Percentiles rank a stretch among this genome's conserved stretches.
phyloP scores from a whole-genome alignment of 2,113 vertebrate genomes.

The Chlamydotis undulata region DNA sequence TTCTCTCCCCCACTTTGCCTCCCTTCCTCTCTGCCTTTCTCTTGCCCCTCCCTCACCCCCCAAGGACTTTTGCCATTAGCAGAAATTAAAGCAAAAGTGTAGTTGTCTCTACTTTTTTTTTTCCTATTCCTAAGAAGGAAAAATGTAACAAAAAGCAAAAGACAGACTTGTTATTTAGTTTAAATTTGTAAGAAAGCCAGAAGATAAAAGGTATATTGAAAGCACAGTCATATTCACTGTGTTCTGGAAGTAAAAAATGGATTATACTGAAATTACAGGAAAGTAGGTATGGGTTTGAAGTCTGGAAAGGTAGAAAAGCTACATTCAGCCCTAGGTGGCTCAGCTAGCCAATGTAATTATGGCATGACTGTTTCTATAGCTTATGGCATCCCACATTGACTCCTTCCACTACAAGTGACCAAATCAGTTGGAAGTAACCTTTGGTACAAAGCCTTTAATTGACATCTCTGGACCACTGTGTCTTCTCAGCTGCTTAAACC shows the following conservation, averaged over 20 bases:
- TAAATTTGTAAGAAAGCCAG: not conserved
- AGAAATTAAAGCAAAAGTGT: not conserved
- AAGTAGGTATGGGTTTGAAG: not conserved
- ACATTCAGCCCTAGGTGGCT: not conserved
- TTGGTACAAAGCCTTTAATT: not conserved
- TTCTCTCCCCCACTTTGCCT: not conserved
- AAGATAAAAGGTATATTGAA: not conserved
- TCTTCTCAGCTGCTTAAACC: not conserved
- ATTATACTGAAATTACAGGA: not conserved
- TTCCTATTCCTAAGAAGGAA: not conserved
- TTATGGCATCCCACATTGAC: not conserved
- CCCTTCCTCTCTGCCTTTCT: not conserved
- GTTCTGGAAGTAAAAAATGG: not conserved
- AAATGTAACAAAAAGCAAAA: not conserved
- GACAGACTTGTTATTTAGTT: not conserved
- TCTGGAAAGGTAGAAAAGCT: not conserved
- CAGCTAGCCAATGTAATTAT: not conserved
- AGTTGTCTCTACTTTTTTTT: not conserved
- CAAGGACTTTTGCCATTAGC: not conserved
- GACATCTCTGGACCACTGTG: not conserved
- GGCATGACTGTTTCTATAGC: not conserved
- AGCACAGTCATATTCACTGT: not conserved
- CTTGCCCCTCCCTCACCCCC: rapidly evolving
- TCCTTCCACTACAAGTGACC: not conserved
- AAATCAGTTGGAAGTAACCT: not conserved